Evolutionary conservation across 2,113 vertebrate genomes (phyloP).

Genomic region (Edolisoma coerulescens): DNA sequence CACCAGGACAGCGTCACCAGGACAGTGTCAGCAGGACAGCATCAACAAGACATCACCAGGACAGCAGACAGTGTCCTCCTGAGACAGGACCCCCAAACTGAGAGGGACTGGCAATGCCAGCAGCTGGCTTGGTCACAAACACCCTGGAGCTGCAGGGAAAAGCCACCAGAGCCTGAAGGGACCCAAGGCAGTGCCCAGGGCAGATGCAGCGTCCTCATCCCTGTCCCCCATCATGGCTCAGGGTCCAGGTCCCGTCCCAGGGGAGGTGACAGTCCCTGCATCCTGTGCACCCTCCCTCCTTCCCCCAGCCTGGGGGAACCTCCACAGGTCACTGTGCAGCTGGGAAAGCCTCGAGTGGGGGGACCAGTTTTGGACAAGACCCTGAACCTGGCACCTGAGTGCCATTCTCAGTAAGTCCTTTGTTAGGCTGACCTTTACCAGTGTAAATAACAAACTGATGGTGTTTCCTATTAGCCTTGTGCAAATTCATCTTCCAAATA

Average conservation of each 20-base stretch:
- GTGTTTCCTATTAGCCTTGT: not conserved
- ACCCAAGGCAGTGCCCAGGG: not conserved
- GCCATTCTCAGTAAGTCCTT: not conserved
- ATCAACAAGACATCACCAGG: no score
- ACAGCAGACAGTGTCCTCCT: not conserved
- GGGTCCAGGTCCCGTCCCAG: not conserved
- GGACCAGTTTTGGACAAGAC: not conserved
- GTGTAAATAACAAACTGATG: not conserved
- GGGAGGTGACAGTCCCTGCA: not conserved
- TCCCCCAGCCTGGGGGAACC: not conserved
- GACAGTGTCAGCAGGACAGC: not conserved
- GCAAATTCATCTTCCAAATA: not conserved
- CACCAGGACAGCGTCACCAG: not conserved
- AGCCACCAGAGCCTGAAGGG: not conserved
- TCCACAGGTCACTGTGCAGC: not conserved
- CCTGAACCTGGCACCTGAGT: not conserved
- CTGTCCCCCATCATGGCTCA: not conserved
- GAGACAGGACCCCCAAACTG: not conserved
- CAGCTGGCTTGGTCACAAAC: not conserved
- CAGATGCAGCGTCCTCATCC: not conserved
- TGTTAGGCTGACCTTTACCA: not conserved
- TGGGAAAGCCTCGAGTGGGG: rapidly evolving
- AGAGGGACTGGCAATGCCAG: not conserved
- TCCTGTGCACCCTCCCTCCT: not conserved
- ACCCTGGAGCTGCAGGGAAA: not conserved